Evolutionary conservation across 2,888 invertebrate species (phyloP).

Genomic region (Nephrocerus scutellatus): DNA sequence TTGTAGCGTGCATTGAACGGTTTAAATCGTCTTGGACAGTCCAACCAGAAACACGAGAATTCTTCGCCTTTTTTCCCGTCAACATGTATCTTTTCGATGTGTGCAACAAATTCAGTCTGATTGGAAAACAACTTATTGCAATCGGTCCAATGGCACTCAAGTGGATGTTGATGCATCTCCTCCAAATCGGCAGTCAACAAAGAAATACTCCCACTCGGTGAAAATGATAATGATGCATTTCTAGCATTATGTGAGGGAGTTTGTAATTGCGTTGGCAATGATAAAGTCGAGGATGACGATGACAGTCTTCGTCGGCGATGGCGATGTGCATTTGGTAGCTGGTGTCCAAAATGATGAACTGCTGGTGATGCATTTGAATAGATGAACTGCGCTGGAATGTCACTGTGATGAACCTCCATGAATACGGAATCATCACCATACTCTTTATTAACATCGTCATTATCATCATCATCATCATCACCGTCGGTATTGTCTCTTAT

Average conservation of each 20-base stretch:
- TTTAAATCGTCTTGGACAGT: slow-evolving; percentile 86
- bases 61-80: slow-evolving; percentile 80
- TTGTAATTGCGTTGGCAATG: too few species aligned
- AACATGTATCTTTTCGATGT: slow-evolving; percentile 81
- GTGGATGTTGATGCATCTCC: too few species aligned
- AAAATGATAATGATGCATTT: too few species aligned
- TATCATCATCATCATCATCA: slow-evolving; percentile 4
- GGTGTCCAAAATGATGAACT: too few species aligned
- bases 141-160: slow-evolving; percentile 74
- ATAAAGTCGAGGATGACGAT: slow-evolving; percentile 9
- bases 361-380: too few species aligned
- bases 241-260: too few species aligned
- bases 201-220: too few species aligned
- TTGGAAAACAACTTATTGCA: slow-evolving; percentile 74
- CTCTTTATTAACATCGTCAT: slow-evolving; percentile 13
- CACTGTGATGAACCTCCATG: too few species aligned
- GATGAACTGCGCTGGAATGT: not conserved
- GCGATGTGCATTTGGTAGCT: too few species aligned
- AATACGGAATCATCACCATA: slow-evolving; percentile 11
- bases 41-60: slow-evolving; percentile 89
- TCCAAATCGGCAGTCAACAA: slow-evolving; percentile 21
- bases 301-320: too few species aligned
- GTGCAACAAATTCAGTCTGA: slow-evolving; percentile 72
- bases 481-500: not conserved
- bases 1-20: slow-evolving; percentile 96